These are phyloP conservation scores for Heteropelma amictum DNA, from an alignment of 2,888 invertebrate species.

Conservation along the genomic window DNA sequence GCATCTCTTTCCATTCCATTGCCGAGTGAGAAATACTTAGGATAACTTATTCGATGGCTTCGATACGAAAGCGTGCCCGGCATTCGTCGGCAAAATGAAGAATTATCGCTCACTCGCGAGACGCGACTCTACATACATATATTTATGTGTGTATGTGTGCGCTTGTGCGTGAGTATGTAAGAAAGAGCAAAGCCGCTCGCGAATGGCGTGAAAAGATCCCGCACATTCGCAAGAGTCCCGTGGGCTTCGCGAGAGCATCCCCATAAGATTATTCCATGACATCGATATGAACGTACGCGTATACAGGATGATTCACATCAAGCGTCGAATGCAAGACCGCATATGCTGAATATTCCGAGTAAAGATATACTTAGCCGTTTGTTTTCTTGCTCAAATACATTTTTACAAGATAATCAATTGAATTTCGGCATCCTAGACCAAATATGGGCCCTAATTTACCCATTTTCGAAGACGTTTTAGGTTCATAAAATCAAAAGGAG, in stretches of 20 bases:
- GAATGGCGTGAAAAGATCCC: conserved; percentile 39
- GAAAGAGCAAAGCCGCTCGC: conserved; percentile 7
- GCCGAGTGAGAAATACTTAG: conserved; percentile 67
- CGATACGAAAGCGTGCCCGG: conserved; percentile 65
- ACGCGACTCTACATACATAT: no score
- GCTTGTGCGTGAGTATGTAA: not conserved
- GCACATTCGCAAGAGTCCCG: conserved; percentile 25
- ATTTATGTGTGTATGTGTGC: not conserved
- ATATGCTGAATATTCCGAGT: no score
- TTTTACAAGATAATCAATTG: no score
- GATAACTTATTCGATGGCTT: conserved; percentile 66
- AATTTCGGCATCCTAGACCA: no score
- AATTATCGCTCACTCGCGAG: conserved; percentile 66
- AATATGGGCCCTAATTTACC: no score
- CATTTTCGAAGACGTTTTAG: no score
- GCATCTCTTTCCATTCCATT: conserved; percentile 44
- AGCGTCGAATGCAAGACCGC: no score
- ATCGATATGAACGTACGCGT: not conserved
- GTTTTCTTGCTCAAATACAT: no score
- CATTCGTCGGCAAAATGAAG: conserved; percentile 67
- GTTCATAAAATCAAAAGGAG: no score
- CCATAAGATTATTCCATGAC: conserved; percentile 20
- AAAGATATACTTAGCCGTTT: no score
- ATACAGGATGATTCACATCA: no score
- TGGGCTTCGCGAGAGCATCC: conserved; percentile 18